phyloP scores from a whole-genome alignment of 2,888 invertebrate species.

The Lagria hirta region DNA sequence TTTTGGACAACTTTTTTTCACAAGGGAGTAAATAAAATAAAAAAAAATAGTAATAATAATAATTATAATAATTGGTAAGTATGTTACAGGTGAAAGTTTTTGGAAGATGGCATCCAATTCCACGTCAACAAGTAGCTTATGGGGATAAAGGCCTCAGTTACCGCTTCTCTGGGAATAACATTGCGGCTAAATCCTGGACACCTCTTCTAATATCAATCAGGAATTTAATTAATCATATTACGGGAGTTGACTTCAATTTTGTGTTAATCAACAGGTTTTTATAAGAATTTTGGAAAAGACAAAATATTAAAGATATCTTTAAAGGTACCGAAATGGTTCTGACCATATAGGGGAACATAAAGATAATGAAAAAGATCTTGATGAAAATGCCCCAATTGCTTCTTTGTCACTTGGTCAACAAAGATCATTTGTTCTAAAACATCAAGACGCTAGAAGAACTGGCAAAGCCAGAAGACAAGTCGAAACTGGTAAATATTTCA shows the following conservation, averaged over 20 bases:
- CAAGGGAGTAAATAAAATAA: background rate
- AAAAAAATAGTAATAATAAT: background rate
- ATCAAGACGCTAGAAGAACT: constrained; percentile 59
- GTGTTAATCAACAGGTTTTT: constrained; percentile 66
- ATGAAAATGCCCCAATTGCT: constrained; percentile 63
- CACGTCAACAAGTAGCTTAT: constrained; percentile 69
- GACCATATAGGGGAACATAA: constrained; percentile 73
- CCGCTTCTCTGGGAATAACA: constrained; percentile 64
- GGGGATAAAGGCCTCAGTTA: constrained; percentile 67
- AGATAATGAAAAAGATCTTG: constrained; percentile 70
- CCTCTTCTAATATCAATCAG: constrained; percentile 57
- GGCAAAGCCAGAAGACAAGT: constrained; percentile 55
- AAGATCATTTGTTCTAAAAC: constrained; percentile 66
- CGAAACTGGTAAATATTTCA: constrained; percentile 52
- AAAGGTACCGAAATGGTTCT: constrained; percentile 66
- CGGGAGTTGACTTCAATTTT: constrained; percentile 65
- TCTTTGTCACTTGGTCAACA: constrained; percentile 68
- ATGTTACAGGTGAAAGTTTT: constrained; percentile 58
- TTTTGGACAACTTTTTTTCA: background rate
- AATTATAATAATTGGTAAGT: background rate
- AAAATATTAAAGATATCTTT: constrained; percentile 6
- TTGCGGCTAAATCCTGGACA: constrained; percentile 67
- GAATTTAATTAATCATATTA: constrained; percentile 56
- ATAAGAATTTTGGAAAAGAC: background rate
- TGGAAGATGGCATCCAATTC: constrained; percentile 67